Conservation (phyloP, 1,140 invertebrate species). For the Onthophagus taurus region DNA sequence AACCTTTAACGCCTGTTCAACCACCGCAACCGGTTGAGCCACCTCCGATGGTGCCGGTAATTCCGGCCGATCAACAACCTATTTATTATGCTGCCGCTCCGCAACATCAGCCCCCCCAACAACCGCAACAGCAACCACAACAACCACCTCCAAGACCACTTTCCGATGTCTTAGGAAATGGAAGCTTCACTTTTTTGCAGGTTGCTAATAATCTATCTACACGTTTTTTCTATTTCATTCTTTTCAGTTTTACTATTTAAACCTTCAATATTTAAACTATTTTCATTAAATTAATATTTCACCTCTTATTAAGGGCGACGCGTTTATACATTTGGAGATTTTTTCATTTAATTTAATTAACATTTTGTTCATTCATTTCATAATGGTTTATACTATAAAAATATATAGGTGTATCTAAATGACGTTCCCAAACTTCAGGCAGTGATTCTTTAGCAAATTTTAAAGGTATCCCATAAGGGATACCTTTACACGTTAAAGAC, state of each 20-base stretch:
- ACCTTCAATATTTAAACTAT: neutral
- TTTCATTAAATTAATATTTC: no score
- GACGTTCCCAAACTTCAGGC: no score
- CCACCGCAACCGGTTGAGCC: constrained; percentile 23
- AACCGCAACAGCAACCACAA: constrained; percentile 25
- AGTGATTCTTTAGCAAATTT: no score
- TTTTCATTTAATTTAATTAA: no score
- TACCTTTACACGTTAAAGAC: no score
- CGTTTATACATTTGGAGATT: no score
- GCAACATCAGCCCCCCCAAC: constrained; percentile 19
- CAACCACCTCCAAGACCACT: constrained; percentile 45
- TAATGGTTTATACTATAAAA: no score
- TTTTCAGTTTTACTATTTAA: neutral
- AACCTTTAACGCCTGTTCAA: constrained; percentile 8
- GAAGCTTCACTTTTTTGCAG: constrained; percentile 67
- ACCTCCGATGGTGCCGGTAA: constrained; percentile 38
- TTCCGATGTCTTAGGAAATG: constrained; percentile 60
- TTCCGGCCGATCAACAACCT: constrained; percentile 38
- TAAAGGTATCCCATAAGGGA: no score
- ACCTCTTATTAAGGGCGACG: no score
- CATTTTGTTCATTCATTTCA: no score
- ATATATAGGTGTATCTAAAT: no score
- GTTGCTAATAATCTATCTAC: constrained; percentile 29
- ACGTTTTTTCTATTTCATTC: neutral
- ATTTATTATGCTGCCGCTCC: constrained; percentile 16